Conservation (phyloP, 2,888 invertebrate genomes). For the Nasonia oneida region DNA sequence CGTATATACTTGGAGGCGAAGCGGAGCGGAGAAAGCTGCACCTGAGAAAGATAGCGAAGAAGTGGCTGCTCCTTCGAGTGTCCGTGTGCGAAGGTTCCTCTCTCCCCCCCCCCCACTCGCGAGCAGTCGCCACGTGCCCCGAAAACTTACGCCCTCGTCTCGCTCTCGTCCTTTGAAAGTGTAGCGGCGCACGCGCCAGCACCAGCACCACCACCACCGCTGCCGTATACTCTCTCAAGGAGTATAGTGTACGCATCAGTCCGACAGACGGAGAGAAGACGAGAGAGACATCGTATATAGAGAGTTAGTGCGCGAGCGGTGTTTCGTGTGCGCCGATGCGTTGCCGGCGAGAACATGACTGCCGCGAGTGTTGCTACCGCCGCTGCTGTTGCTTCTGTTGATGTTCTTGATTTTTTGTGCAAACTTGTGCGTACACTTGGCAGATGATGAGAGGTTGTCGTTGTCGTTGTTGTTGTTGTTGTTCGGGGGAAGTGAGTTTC, state of each 20-base stretch:
- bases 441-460: background rate
- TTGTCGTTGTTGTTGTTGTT: background rate
- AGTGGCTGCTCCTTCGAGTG: background rate
- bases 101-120: no score
- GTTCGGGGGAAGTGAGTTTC: background rate
- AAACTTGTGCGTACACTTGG: background rate
- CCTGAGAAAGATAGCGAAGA: background rate
- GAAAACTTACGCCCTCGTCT: background rate
- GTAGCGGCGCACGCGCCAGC: background rate
- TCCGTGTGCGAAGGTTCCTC: background rate
- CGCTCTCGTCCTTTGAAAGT: background rate
- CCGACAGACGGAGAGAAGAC: background rate
- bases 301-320: background rate
- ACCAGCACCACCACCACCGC: background rate
- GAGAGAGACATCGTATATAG: background rate
- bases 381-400: background rate
- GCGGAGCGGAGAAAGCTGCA: background rate
- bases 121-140: slow-evolving; percentile 41
- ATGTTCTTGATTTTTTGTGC: background rate
- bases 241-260: background rate
- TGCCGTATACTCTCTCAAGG: background rate
- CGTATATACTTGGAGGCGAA: no score
- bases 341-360: background rate
- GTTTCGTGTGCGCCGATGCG: background rate
- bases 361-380: background rate